phyloP scores from a whole-genome alignment of 2,888 invertebrate species.

The Orthonevra nobilis region DNA sequence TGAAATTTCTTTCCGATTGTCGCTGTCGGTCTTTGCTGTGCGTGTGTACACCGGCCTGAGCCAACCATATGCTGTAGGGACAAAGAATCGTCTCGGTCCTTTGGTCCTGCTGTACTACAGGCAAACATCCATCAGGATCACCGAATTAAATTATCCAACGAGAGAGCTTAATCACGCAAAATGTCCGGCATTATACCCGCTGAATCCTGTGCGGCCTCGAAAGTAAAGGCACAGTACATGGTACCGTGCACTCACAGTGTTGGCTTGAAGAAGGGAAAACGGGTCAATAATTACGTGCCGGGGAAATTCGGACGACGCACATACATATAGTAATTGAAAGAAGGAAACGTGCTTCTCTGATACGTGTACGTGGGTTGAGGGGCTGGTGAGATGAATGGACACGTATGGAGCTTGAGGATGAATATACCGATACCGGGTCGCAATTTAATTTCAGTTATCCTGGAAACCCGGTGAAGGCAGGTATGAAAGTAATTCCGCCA shows the following conservation, averaged over 20 bases:
- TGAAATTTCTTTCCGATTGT: conserved; percentile 63
- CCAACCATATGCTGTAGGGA: conserved; percentile 30
- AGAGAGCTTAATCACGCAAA: conserved; percentile 65
- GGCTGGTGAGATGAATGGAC: background rate
- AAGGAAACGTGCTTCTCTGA: conserved; percentile 55
- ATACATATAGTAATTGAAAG: conserved; percentile 58
- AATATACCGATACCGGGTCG: conserved; percentile 17
- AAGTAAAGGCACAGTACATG: conserved; percentile 4
- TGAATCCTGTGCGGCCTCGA: background rate
- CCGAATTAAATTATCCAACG: conserved; percentile 64
- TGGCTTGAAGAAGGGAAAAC: conserved; percentile 3
- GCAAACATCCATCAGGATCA: conserved; percentile 65
- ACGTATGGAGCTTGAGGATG: conserved; percentile 3
- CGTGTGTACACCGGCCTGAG: conserved; percentile 9
- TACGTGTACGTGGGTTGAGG: conserved; percentile 25
- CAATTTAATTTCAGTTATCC: conserved; percentile 44
- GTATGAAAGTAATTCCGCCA: conserved; percentile 48
- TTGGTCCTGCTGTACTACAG: conserved; percentile 19
- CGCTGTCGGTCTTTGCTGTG: conserved; percentile 15
- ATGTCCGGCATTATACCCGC: conserved; percentile 28
- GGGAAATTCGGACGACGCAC: conserved; percentile 57
- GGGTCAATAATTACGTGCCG: conserved; percentile 67
- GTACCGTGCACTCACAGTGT: background rate
- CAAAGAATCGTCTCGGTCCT: conserved; percentile 4
- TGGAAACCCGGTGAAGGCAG: conserved; percentile 22